Percentiles rank a stretch among this genome's conserved stretches.
Evolutionary conservation across 1,140 invertebrate genomes (phyloP).

Genomic region (Bilobella aurantiaca): DNA sequence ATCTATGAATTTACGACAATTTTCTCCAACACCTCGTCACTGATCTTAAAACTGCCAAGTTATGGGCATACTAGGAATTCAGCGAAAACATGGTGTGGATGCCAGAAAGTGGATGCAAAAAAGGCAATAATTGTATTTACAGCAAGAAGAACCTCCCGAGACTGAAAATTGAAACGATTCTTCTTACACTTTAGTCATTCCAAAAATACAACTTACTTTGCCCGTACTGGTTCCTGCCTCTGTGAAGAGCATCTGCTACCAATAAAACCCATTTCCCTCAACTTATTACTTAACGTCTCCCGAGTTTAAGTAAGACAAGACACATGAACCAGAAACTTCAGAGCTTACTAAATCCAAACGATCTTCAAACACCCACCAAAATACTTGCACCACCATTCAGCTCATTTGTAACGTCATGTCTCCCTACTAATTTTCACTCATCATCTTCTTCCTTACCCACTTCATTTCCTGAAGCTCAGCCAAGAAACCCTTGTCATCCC

Average conservation of each 20-base stretch:
- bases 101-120: no score
- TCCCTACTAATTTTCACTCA: background rate
- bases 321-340: background rate
- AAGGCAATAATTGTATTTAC: no score
- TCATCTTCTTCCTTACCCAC: background rate
- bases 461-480: background rate
- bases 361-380: background rate
- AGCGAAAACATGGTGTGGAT: no score
- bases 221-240: no score
- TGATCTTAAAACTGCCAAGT: no score
- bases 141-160: no score
- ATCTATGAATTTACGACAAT: no score
- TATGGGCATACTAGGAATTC: no score
- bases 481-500: background rate
- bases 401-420: background rate
- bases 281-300: background rate
- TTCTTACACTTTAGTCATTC: no score
- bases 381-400: background rate
- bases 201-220: background rate
- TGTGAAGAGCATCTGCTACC: slow-evolving; percentile 1
- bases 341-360: background rate
- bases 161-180: no score
- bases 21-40: no score
- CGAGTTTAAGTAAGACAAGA: background rate
- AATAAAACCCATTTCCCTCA: background rate